Percentiles rank a stretch among this genome's conserved stretches.
phyloP scores from a whole-genome alignment of 2,797 vertebrate genomes.

The Gastrophryne carolinensis region DNA sequence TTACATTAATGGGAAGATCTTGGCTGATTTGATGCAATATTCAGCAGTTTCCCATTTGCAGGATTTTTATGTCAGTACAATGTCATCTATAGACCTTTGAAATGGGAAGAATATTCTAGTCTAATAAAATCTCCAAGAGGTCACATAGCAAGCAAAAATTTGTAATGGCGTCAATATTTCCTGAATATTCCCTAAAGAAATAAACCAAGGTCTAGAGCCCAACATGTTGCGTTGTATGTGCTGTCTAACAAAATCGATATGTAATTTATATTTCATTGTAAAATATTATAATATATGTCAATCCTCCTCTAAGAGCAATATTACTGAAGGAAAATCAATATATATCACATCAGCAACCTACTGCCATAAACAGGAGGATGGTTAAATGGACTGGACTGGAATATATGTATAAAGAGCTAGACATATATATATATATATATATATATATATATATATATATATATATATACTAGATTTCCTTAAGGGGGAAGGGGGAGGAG shows the following conservation, averaged over 20 bases:
- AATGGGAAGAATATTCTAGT: constrained; percentile 45
- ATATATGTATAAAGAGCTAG: no score
- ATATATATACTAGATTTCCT: no score
- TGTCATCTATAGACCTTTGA: constrained; percentile 29
- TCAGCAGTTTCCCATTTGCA: constrained; percentile 10
- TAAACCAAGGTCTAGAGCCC: neutral
- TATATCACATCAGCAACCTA: neutral
- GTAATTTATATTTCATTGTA: constrained; percentile 1
- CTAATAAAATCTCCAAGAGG: constrained; percentile 36
- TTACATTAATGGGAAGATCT: neutral
- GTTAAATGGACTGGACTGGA: constrained; percentile 11
- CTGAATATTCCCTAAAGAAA: constrained; percentile 56
- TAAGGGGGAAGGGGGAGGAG: no score
- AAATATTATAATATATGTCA: neutral
- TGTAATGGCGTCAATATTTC: constrained; percentile 4
- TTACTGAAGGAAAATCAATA: constrained; percentile 38
- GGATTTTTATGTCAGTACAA: constrained; percentile 53
- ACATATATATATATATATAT: no score
- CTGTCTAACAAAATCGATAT: neutral
- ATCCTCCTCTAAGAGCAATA: constrained; percentile 23
- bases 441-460: no score
- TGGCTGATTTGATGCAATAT: constrained; percentile 42
- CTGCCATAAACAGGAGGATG: neutral
- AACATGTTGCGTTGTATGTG: neutral
- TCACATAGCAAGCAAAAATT: neutral